Evolutionary conservation across 2,113 vertebrate species (phyloP), one percentile per base, ranked within the genome.

Genomic region (Hiodon alosoides): DNA sequence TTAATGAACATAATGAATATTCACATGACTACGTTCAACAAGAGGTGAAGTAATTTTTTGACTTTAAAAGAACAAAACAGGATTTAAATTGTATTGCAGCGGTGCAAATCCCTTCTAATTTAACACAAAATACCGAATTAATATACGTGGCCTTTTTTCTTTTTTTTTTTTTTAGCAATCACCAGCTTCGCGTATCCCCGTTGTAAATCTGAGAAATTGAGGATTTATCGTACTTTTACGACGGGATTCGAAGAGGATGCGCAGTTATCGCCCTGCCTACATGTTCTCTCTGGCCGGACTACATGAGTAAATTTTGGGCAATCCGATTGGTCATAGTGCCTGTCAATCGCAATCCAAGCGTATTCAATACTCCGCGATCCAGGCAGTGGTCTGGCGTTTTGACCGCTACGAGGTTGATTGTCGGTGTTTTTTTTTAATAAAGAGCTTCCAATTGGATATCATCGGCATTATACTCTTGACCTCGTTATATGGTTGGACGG

Each of bases 371-470:
- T 14, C 2, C 0, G 0, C 3, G 79, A 78, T 90, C 67, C 86
- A 58, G 83, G 4, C 83, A 31, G 46, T 78, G 75, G 75, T 81
- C 73, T 10, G 4, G 16, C 5, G 31, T 31, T 65, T 46, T 55
- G 31, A 47, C 8, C 58, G 4, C 74, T 31, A 31, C 31, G 31
- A 50, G 9, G 3, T 62, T 72, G 13, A 10, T 5, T 71, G 82
- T 83, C 83, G 90, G 90, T 84, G 77, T 74, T 87, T 87, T 89
- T 83, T 31, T 31, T 83, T 84, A 80, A 79, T 81, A 81, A 82
- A 83, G 48, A 14, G 59, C n/a, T 76, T 17, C 76, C 85, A 69
- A 90, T 90, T 90, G 90, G 88, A 75, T 75, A 7, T 71, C 57
- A 75, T 68, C 73, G 74, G 74, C 74, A 78, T 83, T 85, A 73